Evolutionary conservation across 2,113 vertebrate species (phyloP).

Genomic region (Tachuris rubrigastra): DNA sequence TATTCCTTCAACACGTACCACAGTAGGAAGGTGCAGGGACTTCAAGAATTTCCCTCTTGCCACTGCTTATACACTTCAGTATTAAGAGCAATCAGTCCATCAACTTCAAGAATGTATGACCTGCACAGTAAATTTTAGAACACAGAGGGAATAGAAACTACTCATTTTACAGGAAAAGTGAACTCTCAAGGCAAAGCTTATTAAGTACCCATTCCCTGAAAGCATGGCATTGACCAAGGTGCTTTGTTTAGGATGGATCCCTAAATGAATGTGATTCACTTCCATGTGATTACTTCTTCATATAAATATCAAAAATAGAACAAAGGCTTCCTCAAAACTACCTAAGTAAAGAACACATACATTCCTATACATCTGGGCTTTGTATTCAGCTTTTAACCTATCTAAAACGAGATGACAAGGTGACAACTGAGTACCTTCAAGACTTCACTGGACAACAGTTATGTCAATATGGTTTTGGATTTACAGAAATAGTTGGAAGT

Average conservation of each 20-base stretch:
- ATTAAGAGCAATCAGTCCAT: neutral
- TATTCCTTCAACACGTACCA: neutral
- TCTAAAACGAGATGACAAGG: neutral
- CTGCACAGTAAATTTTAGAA: neutral
- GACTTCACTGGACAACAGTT: neutral
- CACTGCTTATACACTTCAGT: neutral
- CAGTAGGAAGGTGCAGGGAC: neutral
- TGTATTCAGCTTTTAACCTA: neutral
- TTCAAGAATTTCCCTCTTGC: neutral
- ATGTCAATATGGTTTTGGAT: neutral
- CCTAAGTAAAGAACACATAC: neutral
- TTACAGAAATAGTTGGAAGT: neutral
- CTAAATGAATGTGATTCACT: neutral
- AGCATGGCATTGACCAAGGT: neutral
- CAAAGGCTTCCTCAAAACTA: neutral
- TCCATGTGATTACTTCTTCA: neutral
- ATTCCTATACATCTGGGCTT: neutral
- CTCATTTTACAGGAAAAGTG: neutral
- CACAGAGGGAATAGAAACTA: neutral
- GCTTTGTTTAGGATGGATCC: neutral
- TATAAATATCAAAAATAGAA: neutral
- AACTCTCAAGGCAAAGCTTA: neutral
- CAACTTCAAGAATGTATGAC: neutral
- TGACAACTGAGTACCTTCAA: neutral
- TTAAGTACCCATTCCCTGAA: neutral